Base-by-base conservation (phyloP, 2,113 vertebrate species). In the Romanogobio albipinnatus region DNA sequence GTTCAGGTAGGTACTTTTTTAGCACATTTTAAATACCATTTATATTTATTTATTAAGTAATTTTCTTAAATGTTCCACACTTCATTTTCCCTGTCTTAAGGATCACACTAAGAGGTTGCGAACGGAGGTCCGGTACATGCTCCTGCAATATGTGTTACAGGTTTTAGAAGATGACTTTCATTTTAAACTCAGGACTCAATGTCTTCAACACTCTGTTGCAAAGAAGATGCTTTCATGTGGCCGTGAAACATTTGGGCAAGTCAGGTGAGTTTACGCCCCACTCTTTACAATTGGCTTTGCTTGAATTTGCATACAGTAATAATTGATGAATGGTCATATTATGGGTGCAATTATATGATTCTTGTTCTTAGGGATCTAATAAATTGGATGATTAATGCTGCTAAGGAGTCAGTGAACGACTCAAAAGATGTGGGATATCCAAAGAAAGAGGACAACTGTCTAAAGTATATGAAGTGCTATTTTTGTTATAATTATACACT, bases 101-200 rank as follows among this genome's bases (percentile, higher is more conserved):
- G 89, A 91, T n/a, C 8, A 3, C 2, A 39, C 77, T 39, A 87
- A 26, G 64, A 90, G 43, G 73, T 85, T 80, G 58, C 77, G 45
- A 1, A 83, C 76, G 61, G 93, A 94, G 0, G 93, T 95, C 4
- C 85, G 92, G n/a, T 88, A 95, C 56, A 93, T 99, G 80, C 92
- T 98, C 74, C 90, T 99, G 86, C 96, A 98, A 66, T 99, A 99
- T 0, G 92, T 96, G 5, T 92, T 97, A 0, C 96, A 97, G 90
- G 98, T 97, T 22, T 90, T 99, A 82, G 96, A 98, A 84, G 98
- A 99, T 0, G 97, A 99, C 85, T 98, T 97, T 87, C 93, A 95
- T 70, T 90, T 92, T 56, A 94, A 89, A 56, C 81, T 95, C 78
- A 91, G 91, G 51, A 66, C 77, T 15, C 93, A 92, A 33, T 36